phyloP scores from a whole-genome alignment of 2,113 vertebrate species.

The Lasiurus borealis region DNA sequence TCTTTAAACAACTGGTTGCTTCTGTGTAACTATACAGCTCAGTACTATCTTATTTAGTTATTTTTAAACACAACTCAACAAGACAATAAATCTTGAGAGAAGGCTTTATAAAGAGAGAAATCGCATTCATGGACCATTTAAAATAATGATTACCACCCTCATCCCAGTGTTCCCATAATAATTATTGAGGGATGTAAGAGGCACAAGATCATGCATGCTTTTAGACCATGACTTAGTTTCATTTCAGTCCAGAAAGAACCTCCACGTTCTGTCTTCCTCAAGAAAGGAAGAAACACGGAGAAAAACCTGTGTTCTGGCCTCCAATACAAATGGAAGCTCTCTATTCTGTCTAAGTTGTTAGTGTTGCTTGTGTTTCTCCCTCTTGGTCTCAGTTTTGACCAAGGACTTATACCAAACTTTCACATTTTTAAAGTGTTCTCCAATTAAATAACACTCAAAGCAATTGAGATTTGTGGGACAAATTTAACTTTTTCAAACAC shows the following conservation, averaged over 20 bases:
- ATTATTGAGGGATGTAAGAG: conserved; percentile 58
- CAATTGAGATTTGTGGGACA: not conserved
- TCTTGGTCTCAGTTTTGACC: not conserved
- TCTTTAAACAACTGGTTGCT: conserved; percentile 74
- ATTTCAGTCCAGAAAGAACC: not conserved
- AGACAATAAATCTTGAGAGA: conserved; percentile 67
- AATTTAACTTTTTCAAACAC: not conserved
- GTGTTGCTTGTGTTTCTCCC: not conserved
- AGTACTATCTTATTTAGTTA: conserved; percentile 82
- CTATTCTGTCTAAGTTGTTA: not conserved
- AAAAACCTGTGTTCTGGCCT: not conserved
- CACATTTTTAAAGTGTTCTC: not conserved
- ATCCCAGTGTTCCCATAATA: conserved; percentile 70
- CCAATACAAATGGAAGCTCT: not conserved
- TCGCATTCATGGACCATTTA: conserved; percentile 65
- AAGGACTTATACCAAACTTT: not conserved
- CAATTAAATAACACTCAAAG: not conserved
- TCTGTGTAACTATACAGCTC: conserved; percentile 79
- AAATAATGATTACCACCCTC: conserved; percentile 72
- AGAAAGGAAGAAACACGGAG: not conserved
- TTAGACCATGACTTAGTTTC: not conserved
- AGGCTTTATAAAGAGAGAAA: conserved; percentile 80
- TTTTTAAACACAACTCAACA: conserved; percentile 64
- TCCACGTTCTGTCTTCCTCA: not conserved
- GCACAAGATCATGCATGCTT: conserved; percentile 45